Evolutionary conservation across 2,113 vertebrate genomes (phyloP).

Genomic region (Gasterosteus aculeatus): DNA sequence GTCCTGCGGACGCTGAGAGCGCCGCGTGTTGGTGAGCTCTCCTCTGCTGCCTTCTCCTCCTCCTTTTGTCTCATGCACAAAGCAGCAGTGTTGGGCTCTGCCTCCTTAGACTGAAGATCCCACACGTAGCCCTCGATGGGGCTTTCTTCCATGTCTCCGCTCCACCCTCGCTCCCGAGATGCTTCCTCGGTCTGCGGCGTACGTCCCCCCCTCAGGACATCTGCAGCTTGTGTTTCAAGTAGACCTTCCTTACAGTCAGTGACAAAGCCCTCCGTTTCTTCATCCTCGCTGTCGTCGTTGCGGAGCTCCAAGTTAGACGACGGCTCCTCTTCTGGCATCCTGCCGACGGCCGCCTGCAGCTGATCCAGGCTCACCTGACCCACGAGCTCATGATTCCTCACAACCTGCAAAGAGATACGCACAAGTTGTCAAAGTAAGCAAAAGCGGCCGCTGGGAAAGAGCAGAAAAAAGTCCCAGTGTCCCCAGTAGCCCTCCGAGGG

Average conservation of each 20-base stretch:
- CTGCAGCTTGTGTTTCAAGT: background rate
- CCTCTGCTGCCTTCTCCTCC: background rate
- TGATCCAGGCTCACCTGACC: conserved; percentile 66
- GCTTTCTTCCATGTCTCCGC: background rate
- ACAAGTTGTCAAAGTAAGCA: background rate
- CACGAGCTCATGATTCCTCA: conserved; percentile 74
- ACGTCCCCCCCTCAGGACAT: background rate
- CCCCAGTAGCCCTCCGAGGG: background rate
- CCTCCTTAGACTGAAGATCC: background rate
- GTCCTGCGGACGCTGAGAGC: background rate
- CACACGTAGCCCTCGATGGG: background rate
- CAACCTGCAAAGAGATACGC: conserved; percentile 46
- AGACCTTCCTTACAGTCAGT: background rate
- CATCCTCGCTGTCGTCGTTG: background rate
- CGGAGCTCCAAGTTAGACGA: background rate
- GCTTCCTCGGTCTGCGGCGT: background rate
- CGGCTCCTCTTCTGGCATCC: background rate
- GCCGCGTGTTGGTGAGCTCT: background rate
- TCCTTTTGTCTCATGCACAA: too few relatives aligned
- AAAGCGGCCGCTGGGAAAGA: background rate
- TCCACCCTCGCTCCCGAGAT: background rate
- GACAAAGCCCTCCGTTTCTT: conserved; percentile 13
- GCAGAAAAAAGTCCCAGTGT: too few relatives aligned
- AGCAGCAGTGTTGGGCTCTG: background rate
- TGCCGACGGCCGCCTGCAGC: background rate